A percentile compares a stretch with the other conserved stretches of the same genome.
Conservation (phyloP, 2,888 invertebrate genomes). For the Xestia ashworthii region DNA sequence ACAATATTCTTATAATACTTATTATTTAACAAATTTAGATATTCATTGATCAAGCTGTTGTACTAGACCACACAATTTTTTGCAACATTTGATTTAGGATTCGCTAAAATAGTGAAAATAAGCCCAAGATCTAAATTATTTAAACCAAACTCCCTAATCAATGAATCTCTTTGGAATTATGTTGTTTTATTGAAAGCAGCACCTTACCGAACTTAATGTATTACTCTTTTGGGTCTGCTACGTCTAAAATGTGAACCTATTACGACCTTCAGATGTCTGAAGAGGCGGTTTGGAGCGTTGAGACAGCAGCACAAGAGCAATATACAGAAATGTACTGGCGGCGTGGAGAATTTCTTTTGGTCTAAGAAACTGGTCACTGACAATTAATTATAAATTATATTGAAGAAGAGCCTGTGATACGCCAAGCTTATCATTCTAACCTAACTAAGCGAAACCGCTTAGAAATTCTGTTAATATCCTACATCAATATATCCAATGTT, state of each 20-base stretch:
- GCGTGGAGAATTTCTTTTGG: not conserved
- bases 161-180: no score
- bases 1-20: no score
- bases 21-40: no score
- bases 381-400: not conserved
- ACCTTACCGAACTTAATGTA: not conserved
- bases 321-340: not conserved
- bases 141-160: no score
- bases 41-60: no score
- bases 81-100: no score
- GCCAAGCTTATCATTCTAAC: not conserved
- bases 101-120: no score
- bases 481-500: not conserved
- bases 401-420: not conserved
- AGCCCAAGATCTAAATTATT: no score
- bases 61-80: no score
- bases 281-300: not conserved
- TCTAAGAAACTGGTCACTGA: not conserved
- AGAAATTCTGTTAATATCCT: not conserved
- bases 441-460: not conserved
- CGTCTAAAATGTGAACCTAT: not conserved
- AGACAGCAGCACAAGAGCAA: not conserved
- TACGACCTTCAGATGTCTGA: not conserved
- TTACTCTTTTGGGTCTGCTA: not conserved
- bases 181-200: not conserved